These are phyloP conservation scores for Malthinus flaveolus DNA, from an alignment of 2,888 invertebrate genomes.

Conservation along the genomic window DNA sequence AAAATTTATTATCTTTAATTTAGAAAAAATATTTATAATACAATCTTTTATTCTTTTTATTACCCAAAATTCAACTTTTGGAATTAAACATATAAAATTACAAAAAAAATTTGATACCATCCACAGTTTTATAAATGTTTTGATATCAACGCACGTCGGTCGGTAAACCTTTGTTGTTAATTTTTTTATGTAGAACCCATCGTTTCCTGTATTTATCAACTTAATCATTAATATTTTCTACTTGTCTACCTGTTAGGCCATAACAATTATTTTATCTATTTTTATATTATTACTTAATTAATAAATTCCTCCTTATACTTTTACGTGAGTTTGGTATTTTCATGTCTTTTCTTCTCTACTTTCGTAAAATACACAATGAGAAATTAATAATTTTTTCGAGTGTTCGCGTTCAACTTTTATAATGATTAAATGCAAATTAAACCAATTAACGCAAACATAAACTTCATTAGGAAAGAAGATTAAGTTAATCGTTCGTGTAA, in stretches of 20 bases:
- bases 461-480: conserved; percentile 25
- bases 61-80: background rate
- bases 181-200: background rate
- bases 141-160: conserved; percentile 1
- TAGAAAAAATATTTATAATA: too few relatives aligned
- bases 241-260: background rate
- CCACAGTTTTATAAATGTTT: background rate
- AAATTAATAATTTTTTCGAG: background rate
- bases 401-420: background rate
- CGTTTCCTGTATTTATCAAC: background rate
- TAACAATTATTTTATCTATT: background rate
- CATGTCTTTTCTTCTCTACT: too few relatives aligned
- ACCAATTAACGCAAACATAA: conserved; percentile 18
- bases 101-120: background rate
- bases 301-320: conserved; percentile 1
- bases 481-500: conserved; percentile 34
- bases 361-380: too few relatives aligned
- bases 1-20: too few relatives aligned
- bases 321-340: background rate
- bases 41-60: too few relatives aligned
- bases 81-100: background rate
- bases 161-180: conserved; percentile 1
- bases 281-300: background rate
- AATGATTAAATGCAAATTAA: conserved; percentile 20
- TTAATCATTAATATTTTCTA: conserved; percentile 1